phyloP scores from a whole-genome alignment of 2,888 invertebrate genomes.

The Tineola bisselliella region DNA sequence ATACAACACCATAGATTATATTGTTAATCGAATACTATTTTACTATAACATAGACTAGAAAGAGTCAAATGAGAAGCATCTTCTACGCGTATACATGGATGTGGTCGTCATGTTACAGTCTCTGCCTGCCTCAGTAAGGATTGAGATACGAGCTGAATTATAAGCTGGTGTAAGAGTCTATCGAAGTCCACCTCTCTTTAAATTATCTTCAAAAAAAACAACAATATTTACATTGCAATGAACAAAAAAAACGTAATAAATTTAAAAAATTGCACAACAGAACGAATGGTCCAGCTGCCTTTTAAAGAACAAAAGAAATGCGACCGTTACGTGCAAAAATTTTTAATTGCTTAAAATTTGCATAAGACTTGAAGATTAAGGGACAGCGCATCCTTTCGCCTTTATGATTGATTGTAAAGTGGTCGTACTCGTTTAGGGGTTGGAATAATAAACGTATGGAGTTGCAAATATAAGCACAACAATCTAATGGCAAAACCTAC shows the following conservation, averaged over 20 bases:
- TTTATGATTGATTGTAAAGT: constrained; percentile 38
- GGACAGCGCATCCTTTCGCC: constrained; percentile 19
- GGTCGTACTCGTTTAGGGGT: constrained; percentile 24
- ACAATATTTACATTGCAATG: too few relatives aligned
- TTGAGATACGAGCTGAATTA: too few relatives aligned
- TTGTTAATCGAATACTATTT: too few relatives aligned
- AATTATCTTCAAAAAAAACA: too few relatives aligned
- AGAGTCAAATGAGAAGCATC: too few relatives aligned
- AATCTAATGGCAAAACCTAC: not conserved
- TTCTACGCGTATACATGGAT: too few relatives aligned
- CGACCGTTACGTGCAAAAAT: constrained; percentile 42
- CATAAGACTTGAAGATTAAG: constrained; percentile 35
- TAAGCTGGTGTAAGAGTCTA: too few relatives aligned
- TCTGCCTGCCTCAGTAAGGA: too few relatives aligned
- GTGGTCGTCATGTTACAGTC: too few relatives aligned
- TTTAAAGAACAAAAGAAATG: constrained; percentile 32
- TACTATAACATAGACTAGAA: too few relatives aligned
- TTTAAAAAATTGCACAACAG: not conserved
- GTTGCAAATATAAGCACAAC: not conserved
- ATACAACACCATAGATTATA: too few relatives aligned
- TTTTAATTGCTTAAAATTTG: constrained; percentile 55
- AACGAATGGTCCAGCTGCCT: constrained; percentile 38
- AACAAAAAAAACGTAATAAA: not conserved
- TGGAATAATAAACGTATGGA: constrained; percentile 16
- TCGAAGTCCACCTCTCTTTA: too few relatives aligned